A percentile compares a stretch with the other conserved stretches of the same genome.
phyloP scores from a whole-genome alignment of 2,797 vertebrate genomes.

The Urosaurus nigricauda region DNA sequence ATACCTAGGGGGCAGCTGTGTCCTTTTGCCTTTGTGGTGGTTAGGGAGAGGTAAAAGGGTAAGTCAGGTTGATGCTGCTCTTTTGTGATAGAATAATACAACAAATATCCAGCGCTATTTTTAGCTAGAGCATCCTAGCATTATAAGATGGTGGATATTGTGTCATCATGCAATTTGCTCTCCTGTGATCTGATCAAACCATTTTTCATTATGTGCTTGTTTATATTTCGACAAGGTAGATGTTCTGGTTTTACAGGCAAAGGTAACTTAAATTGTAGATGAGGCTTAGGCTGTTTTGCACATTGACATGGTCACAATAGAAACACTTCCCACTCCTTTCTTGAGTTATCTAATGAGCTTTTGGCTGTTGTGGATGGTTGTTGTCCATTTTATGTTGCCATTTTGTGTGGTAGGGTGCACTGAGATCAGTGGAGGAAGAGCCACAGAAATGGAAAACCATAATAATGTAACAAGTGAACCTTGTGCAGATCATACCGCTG shows the following conservation, averaged over 20 bases:
- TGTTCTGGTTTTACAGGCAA: too few relatives aligned
- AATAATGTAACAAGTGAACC: not conserved
- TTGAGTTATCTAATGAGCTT: not conserved
- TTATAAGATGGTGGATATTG: not conserved
- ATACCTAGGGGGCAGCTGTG: not conserved
- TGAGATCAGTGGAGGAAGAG: not conserved
- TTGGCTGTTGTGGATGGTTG: not conserved
- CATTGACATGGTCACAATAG: not conserved
- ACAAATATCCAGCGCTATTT: not conserved
- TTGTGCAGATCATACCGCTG: too few relatives aligned
- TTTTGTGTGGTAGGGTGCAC: not conserved
- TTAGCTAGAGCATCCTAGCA: too few relatives aligned
- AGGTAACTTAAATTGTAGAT: not conserved
- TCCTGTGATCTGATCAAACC: not conserved
- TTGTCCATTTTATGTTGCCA: not conserved
- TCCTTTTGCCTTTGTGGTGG: rapidly evolving
- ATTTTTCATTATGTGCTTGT: not conserved
- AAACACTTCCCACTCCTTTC: not conserved
- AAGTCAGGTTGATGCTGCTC: not conserved
- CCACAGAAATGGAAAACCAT: not conserved
- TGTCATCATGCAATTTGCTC: not conserved
- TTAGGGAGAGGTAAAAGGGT: too few relatives aligned
- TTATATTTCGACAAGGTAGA: not conserved
- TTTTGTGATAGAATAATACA: not conserved
- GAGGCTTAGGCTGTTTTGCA: not conserved